Evolutionary conservation across 1,140 invertebrate species (phyloP), one percentile per base, ranked within the genome.

Genomic region (Dreissena polymorpha): DNA sequence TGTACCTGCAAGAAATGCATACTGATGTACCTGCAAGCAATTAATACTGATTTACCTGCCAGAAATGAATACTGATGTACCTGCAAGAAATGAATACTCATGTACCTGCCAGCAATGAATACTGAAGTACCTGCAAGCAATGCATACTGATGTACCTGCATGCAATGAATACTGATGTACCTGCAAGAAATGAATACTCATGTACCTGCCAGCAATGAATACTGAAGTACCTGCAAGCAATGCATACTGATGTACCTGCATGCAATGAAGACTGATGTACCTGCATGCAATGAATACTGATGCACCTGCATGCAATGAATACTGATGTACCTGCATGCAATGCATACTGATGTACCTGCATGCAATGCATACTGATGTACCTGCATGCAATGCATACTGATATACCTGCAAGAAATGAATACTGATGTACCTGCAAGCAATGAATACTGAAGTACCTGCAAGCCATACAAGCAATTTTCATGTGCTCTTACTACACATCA

Each of bases 381-480:
- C 90, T 91, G 85, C 51, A 84, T 86, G 70, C 39, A 39, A 39
- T n/a, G n/a, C n/a, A n/a, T n/a, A n/a, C n/a, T n/a, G n/a, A n/a
- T n/a, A n/a, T n/a, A n/a, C n/a, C n/a, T n/a, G 95, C 3, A 96
- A 95, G 21, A 98, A 97, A 64, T 99, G 92, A 86, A 99, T 94
- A 12, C 95, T 96, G 71, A 90, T 89, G 67, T 89, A 91, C 75
- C 90, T 91, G 95, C 3, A 96, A 95, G 21, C 98, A 97, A 64
- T 99, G 92, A 86, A 99, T 94, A 12, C 95, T 96, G 71, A 90
- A 88, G 67, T 89, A 91, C 75, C 90, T 91, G 85, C 51, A 84
- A 87, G 70, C 39, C 2, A 39, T 39, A 39, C 2, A 39, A 39
- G 39, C 39, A 39, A 8, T 39, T 39, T 39, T 39, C 39, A 39